Evolutionary conservation across 2,113 vertebrate species (phyloP).

Genomic region (Ochotona princeps): DNA sequence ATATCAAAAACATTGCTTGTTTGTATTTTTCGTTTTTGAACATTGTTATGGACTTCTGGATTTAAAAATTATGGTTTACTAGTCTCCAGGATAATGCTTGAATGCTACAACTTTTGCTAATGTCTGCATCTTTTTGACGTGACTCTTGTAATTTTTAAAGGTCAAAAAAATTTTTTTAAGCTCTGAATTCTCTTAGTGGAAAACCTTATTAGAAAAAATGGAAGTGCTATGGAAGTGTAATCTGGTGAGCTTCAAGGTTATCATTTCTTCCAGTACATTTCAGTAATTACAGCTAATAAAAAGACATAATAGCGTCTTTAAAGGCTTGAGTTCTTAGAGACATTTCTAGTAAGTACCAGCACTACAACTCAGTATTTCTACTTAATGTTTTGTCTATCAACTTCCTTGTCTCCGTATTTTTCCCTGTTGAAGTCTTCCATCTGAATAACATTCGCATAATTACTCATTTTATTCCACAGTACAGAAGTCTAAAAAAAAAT

Average conservation of each 20-base stretch:
- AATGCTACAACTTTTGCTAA: conserved; percentile 7
- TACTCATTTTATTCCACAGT: background rate
- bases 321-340: background rate
- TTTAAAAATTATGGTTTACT: conserved; percentile 19
- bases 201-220: background rate
- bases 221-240: background rate
- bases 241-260: background rate
- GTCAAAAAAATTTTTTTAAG: too few relatives aligned
- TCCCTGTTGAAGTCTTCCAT: background rate
- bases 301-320: background rate
- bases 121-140: background rate
- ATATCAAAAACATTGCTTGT: too few relatives aligned
- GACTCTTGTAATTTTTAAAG: background rate
- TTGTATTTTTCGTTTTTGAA: too few relatives aligned
- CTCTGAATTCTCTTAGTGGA: background rate
- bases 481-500: background rate
- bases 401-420: background rate
- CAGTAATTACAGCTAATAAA: background rate
- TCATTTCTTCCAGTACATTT: background rate
- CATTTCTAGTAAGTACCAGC: background rate
- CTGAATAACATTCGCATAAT: background rate
- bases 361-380: background rate
- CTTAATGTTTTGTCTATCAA: too few relatives aligned
- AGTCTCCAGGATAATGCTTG: background rate
- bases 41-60: background rate